Percentiles rank a stretch among this genome's conserved stretches.
Evolutionary conservation across 2,888 invertebrate genomes (phyloP).

Genomic region (Ormyrus pomaceus): DNA sequence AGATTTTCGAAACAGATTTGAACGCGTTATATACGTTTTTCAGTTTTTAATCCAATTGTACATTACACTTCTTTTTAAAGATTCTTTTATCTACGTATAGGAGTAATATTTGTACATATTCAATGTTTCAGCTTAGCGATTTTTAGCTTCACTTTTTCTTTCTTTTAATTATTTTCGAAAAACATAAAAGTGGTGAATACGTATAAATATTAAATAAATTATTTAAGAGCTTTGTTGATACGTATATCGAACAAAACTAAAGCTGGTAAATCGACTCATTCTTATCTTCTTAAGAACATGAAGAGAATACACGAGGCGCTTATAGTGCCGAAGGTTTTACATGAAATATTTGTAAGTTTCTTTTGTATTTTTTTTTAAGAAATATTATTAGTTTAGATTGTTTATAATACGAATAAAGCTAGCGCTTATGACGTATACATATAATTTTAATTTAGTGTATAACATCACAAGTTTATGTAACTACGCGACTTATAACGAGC

Average conservation of each 20-base stretch:
- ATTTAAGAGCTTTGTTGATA: constrained; percentile 44
- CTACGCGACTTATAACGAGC: constrained; percentile 38
- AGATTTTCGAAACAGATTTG: constrained; percentile 34
- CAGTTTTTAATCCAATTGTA: constrained; percentile 35
- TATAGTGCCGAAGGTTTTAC: constrained; percentile 18
- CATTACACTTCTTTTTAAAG: constrained; percentile 29
- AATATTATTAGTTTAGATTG: constrained; percentile 22
- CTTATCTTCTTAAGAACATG: constrained; percentile 33
- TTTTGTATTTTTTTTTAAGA: constrained; percentile 39
- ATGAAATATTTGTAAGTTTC: constrained; percentile 39
- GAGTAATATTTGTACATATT: constrained; percentile 45
- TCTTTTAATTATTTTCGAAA: constrained; percentile 1
- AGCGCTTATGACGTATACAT: constrained; percentile 35
- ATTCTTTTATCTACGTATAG: constrained; percentile 19
- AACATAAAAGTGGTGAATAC: constrained; percentile 6
- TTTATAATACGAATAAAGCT: constrained; percentile 39
- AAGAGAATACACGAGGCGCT: constrained; percentile 1
- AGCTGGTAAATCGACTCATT: constrained; percentile 30
- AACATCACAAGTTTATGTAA: constrained; percentile 48
- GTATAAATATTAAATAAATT: constrained; percentile 46
- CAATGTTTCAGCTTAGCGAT: constrained; percentile 27
- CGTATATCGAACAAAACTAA: constrained; percentile 26
- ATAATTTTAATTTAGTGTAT: constrained; percentile 41
- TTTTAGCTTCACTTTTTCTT: constrained; percentile 15
- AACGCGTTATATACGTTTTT: constrained; percentile 44